Evolutionary conservation across 2,113 vertebrate genomes (phyloP).

Genomic region (Thymallus thymallus): DNA sequence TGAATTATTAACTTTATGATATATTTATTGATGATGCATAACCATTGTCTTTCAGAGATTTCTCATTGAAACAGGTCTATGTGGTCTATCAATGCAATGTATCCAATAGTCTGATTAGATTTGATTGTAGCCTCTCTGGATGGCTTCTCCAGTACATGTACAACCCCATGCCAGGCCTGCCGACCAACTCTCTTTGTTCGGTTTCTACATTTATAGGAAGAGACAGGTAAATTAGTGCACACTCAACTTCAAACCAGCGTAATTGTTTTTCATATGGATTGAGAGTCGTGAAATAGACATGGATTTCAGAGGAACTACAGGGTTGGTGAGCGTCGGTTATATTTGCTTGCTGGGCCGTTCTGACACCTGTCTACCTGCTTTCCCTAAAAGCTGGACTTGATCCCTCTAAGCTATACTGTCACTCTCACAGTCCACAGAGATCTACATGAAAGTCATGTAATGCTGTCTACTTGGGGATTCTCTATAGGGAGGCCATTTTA

Average conservation of each 20-base stretch:
- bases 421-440: slow-evolving; percentile 81
- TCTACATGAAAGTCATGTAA: slow-evolving; percentile 71
- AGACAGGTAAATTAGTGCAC: slow-evolving; percentile 91
- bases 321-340: slow-evolving; percentile 84
- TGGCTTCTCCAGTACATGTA: not conserved
- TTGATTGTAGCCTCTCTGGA: too few species aligned
- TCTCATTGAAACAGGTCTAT: not conserved
- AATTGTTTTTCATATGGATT: slow-evolving; percentile 93
- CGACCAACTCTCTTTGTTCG: slow-evolving; percentile 58
- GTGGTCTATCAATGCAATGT: not conserved
- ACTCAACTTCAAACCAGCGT: slow-evolving; percentile 90
- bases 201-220: slow-evolving; percentile 84
- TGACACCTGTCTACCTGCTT: slow-evolving; percentile 82
- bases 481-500: not conserved
- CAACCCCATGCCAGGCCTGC: not conserved
- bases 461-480: slow-evolving; percentile 7
- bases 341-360: slow-evolving; percentile 67
- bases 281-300: slow-evolving; percentile 85
- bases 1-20: not conserved
- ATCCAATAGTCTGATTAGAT: too few species aligned
- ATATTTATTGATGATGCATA: not conserved
- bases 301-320: slow-evolving; percentile 88
- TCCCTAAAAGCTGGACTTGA: slow-evolving; percentile 78
- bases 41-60: not conserved
- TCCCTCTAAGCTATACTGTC: slow-evolving; percentile 80